These are phyloP conservation scores for Naso thynnoides DNA, from an alignment of 2,797 vertebrate genomes.

Conservation along the genomic window DNA sequence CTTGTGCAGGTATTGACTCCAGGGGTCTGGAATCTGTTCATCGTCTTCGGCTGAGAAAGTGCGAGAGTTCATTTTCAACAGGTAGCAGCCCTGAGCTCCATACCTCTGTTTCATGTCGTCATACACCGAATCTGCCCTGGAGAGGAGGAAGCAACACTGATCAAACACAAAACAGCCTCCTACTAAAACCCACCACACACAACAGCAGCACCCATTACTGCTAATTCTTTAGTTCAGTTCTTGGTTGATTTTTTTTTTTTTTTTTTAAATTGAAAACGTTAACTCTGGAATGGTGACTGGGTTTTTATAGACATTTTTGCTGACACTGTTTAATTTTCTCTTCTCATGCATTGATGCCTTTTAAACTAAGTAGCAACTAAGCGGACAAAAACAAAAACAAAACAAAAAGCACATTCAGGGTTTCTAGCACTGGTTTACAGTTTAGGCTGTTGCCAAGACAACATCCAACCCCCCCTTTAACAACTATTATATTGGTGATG, in stretches of 20 bases:
- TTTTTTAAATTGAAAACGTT: too few relatives aligned
- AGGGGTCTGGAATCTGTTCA: slow-evolving; percentile 98
- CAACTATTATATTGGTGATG: too few relatives aligned
- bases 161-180: neutral
- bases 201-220: neutral
- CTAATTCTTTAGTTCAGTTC: neutral
- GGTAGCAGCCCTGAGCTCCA: slow-evolving; percentile 95
- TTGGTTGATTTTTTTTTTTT: too few relatives aligned
- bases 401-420: too few relatives aligned
- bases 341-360: neutral
- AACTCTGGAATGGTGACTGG: neutral
- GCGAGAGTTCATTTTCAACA: slow-evolving; percentile 96
- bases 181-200: neutral
- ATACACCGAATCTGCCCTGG: slow-evolving; percentile 93
- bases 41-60: slow-evolving; percentile 86
- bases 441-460: too few relatives aligned
- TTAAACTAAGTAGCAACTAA: neutral
- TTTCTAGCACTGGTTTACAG: too few relatives aligned
- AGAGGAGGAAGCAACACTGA: slow-evolving; percentile 12
- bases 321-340: neutral
- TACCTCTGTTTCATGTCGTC: slow-evolving; percentile 99
- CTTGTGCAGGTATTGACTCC: slow-evolving; percentile 98
- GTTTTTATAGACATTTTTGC: neutral
- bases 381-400: too few relatives aligned
- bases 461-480: too few relatives aligned